These are phyloP conservation scores for Parapsyche elsis DNA, from an alignment of 1,140 invertebrate genomes.

Conservation along the genomic window DNA sequence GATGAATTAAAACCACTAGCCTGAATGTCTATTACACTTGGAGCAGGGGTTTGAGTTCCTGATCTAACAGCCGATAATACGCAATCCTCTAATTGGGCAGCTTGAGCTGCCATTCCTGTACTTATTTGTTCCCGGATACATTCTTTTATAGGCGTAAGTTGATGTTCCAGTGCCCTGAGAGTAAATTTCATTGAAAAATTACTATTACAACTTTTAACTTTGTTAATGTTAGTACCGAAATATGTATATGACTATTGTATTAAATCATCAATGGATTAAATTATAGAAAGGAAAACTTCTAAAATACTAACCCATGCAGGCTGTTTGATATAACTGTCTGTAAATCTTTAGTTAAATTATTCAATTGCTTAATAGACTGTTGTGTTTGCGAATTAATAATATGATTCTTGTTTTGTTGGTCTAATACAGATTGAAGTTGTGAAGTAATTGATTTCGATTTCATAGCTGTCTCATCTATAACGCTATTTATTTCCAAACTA, in stretches of 20 bases:
- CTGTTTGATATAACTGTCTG: slow-evolving; percentile 47
- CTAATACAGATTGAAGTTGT: slow-evolving; percentile 50
- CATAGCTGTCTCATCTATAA: slow-evolving; percentile 45
- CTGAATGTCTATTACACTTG: slow-evolving; percentile 71
- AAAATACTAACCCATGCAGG: slow-evolving; percentile 50
- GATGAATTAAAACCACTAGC: slow-evolving; percentile 58
- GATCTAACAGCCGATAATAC: slow-evolving; percentile 73
- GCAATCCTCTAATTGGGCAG: slow-evolving; percentile 69
- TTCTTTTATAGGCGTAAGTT: slow-evolving; percentile 58
- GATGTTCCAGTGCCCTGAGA: slow-evolving; percentile 50
- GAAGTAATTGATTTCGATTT: slow-evolving; percentile 43
- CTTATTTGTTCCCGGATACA: slow-evolving; percentile 69
- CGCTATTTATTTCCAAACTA: slow-evolving; percentile 39
- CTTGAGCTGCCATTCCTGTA: slow-evolving; percentile 71
- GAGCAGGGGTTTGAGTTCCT: slow-evolving; percentile 75
- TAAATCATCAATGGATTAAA: no score
- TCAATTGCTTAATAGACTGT: slow-evolving; percentile 52
- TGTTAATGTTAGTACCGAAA: no score
- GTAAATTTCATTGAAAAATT: slow-evolving; percentile 27
- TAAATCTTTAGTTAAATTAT: slow-evolving; percentile 51
- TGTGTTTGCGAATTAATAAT: slow-evolving; percentile 51
- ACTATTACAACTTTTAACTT: no score
- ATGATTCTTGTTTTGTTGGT: slow-evolving; percentile 53
- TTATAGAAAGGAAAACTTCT: no score
- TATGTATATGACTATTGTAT: no score